Conservation (phyloP, 2,113 vertebrate species). For the Cryptomyrus ogoouensis region DNA sequence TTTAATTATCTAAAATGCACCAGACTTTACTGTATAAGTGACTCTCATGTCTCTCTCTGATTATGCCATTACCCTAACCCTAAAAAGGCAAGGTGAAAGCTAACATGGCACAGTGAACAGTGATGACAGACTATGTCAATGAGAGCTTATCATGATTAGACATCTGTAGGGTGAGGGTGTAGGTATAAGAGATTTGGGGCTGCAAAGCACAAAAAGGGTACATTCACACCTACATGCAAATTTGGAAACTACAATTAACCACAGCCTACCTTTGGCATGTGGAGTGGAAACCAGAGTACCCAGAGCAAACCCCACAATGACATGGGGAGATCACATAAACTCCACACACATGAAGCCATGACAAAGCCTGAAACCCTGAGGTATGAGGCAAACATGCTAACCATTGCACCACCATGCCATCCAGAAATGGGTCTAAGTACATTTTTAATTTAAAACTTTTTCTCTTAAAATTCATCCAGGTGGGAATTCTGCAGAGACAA, state of each 20-base stretch:
- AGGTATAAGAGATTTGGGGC: not conserved
- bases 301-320: not conserved
- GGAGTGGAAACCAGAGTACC: not conserved
- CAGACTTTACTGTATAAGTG: not conserved
- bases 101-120: not conserved
- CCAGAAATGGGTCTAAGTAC: no score
- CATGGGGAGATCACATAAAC: not conserved
- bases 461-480: no score
- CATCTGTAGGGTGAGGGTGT: not conserved
- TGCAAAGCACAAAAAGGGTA: not conserved
- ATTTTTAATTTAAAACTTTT: no score
- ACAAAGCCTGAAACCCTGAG: not conserved
- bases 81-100: not conserved
- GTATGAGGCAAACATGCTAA: not conserved
- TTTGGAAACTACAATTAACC: not conserved
- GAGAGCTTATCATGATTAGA: not conserved
- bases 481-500: no score
- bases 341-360: not conserved
- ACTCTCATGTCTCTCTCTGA: not conserved
- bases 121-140: not conserved
- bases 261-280: not conserved
- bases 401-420: not conserved
- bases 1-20: constrained; percentile 8
- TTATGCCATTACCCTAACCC: not conserved
- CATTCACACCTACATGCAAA: not conserved